A percentile compares a stretch with the other conserved stretches of the same genome.
phyloP scores from a whole-genome alignment of 2,888 invertebrate species.

The Linyphia triangularis region DNA sequence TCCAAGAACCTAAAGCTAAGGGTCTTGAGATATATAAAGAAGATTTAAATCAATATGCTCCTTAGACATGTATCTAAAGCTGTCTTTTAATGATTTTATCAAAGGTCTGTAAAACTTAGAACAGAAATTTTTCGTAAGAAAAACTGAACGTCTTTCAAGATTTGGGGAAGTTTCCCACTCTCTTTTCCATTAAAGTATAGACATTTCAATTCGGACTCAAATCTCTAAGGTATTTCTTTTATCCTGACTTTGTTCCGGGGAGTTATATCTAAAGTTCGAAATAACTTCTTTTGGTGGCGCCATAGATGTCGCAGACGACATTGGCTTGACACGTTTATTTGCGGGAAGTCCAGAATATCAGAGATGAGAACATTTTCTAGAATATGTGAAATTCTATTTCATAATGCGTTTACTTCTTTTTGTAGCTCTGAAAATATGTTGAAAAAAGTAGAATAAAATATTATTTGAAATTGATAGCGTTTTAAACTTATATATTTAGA shows the following conservation, averaged over 20 bases:
- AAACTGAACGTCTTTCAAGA: neutral
- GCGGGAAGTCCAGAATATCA: neutral
- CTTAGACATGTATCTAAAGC: neutral
- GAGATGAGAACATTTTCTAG: neutral
- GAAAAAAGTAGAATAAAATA: too few relatives aligned
- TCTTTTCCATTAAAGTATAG: constrained; percentile 4
- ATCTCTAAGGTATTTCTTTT: neutral
- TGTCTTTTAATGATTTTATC: constrained; percentile 20
- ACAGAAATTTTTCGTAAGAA: neutral
- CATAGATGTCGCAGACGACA: neutral
- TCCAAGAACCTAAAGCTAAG: neutral
- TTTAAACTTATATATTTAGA: too few relatives aligned
- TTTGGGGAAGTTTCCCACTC: neutral
- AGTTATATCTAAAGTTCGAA: neutral
- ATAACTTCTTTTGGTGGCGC: neutral
- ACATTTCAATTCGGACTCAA: neutral
- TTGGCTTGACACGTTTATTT: neutral
- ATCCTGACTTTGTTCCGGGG: neutral
- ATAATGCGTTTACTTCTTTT: too few relatives aligned
- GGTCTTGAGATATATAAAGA: neutral
- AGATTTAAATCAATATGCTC: neutral
- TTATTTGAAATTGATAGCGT: too few relatives aligned
- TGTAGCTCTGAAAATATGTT: too few relatives aligned
- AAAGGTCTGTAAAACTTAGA: neutral
- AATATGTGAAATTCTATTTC: neutral